phyloP scores from a whole-genome alignment of 1,140 invertebrate genomes.

The Saccostrea glomerata region DNA sequence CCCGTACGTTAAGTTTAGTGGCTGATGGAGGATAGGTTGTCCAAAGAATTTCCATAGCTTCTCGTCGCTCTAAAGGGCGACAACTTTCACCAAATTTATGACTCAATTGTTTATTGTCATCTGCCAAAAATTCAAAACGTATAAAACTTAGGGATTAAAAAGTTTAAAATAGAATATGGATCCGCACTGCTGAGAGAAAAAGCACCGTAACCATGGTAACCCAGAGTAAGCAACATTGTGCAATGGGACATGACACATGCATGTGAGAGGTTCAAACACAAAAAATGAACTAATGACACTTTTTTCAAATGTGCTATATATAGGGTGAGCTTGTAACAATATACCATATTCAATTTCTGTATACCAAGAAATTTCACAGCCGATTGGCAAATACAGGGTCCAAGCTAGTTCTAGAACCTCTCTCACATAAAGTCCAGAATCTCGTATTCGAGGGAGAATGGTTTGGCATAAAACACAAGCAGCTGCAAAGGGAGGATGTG shows the following conservation, averaged over 20 bases:
- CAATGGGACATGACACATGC: not conserved
- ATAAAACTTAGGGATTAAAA: not conserved
- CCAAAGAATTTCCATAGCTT: constrained; percentile 69
- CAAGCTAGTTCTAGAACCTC: constrained; percentile 58
- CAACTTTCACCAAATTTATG: constrained; percentile 48
- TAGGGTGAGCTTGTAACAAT: not conserved
- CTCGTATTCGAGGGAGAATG: constrained; percentile 58
- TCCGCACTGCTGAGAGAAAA: not conserved
- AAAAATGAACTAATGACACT: not conserved
- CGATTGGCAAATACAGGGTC: constrained; percentile 52
- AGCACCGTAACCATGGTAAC: not conserved
- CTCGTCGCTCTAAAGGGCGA: constrained; percentile 54
- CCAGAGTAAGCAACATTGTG: not conserved
- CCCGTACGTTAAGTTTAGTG: constrained; percentile 51
- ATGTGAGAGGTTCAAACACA: not conserved
- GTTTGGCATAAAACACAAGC: constrained; percentile 59
- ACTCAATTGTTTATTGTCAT: not conserved
- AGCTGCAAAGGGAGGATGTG: constrained; percentile 43
- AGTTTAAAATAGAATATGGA: not conserved
- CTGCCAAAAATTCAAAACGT: not conserved
- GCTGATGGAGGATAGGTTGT: constrained; percentile 66
- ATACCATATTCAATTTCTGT: constrained; percentile 24
- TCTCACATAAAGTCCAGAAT: constrained; percentile 53
- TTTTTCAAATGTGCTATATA: not conserved
- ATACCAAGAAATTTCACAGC: constrained; percentile 44